Percentiles rank a stretch among this genome's conserved stretches.
Conservation (phyloP, 2,888 invertebrate species). For the Stomorhina lunata region DNA sequence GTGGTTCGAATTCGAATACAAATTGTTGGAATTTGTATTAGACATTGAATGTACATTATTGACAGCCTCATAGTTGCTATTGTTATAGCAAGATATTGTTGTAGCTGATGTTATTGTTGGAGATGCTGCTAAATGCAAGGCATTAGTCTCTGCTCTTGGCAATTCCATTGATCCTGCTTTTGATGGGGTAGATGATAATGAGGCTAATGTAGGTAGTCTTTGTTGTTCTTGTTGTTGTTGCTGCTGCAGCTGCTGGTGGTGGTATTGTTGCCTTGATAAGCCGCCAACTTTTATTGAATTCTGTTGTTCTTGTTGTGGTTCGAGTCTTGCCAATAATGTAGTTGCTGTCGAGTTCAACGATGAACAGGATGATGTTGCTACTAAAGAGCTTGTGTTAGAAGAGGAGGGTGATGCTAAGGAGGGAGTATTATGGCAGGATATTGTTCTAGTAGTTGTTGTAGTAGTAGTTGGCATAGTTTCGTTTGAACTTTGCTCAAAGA, state of each 20-base stretch:
- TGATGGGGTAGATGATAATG: slow-evolving; percentile 14
- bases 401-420: background rate
- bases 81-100: slow-evolving; percentile 20
- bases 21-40: slow-evolving; percentile 45
- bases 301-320: slow-evolving; percentile 44
- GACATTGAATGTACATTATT: slow-evolving; percentile 52
- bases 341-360: slow-evolving; percentile 1
- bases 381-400: background rate
- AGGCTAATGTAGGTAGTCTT: slow-evolving; percentile 4
- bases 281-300: slow-evolving; percentile 50
- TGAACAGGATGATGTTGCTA: slow-evolving; percentile 4
- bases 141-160: slow-evolving; percentile 17
- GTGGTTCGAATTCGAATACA: slow-evolving; percentile 34
- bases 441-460: background rate
- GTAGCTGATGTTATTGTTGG: background rate
- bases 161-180: slow-evolving; percentile 2
- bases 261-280: slow-evolving; percentile 28
- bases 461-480: background rate
- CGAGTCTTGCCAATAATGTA: slow-evolving; percentile 39
- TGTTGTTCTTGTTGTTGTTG: background rate
- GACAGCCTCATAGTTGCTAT: slow-evolving; percentile 43
- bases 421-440: slow-evolving; percentile 32
- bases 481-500: slow-evolving; percentile 36
- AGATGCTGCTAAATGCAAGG: too few species aligned
- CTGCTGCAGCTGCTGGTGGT: background rate